Base-by-base conservation (phyloP, 2,888 invertebrate species). In the Scotopteryx bipunctaria region DNA sequence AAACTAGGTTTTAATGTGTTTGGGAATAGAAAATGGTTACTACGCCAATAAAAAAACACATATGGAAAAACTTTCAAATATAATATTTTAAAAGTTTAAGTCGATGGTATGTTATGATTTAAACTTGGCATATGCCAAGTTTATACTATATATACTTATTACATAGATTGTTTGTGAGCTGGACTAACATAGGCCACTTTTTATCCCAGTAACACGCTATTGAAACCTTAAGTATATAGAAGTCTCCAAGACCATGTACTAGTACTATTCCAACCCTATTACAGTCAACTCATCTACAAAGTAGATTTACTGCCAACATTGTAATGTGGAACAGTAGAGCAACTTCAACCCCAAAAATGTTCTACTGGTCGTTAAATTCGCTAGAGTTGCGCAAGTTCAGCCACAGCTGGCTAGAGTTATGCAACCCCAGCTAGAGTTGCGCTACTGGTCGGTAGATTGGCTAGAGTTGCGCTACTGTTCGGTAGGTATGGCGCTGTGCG, bases 211-310 rank as follows among this genome's bases (percentile, higher is more conserved):
- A n/a, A n/a, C n/a, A 17, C 27, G 9, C 8, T 13, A 29, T 17
- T 19, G 17, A 41, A 37, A 25, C 17, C 16, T 40, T 17, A 29
- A 40, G 13, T 15, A 38, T 11, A 25, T 25, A 25, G 11, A 27
- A 27, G 27, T 11, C 25, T 25, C 1, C 16, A 27, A n/a, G n/a
- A n/a, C n/a, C n/a, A n/a, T n/a, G 38, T 38, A 14, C 17, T 6
- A 25, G 1, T 9, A 2, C 25, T 6, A 6, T 6, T 25, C 27
- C 16, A 17, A 38, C 16, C 27, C 27, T 16, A 2, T 38, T 29
- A 40, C 1, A 5, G 3, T 11, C 17, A 4, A 25, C 11, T 25
- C 9, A 11, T 15, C 37, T 11, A 27, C 11, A 4, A 15, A 27
- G 8, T 16, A 27, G 15, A 38, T 27, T 27, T 9, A 38, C 9